These are phyloP conservation scores for Drosophila mayaguana DNA, from an alignment of 2,888 invertebrate species.

Conservation along the genomic window DNA sequence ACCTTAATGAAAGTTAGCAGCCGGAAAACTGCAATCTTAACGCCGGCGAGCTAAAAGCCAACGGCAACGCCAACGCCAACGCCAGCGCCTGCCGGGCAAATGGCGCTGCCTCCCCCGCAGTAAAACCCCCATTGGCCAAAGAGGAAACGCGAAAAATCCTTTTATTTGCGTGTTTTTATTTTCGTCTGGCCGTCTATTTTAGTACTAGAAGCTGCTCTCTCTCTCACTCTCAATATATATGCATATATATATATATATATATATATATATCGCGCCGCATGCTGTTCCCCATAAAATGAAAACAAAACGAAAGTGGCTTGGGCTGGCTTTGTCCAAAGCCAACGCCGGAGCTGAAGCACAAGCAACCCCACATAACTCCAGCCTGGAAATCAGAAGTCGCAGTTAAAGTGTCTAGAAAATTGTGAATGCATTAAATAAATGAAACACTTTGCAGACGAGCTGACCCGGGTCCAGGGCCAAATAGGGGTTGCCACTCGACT, in stretches of 20 bases:
- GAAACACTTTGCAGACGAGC: constrained; percentile 67
- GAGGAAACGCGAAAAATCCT: constrained; percentile 71
- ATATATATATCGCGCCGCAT: constrained; percentile 20
- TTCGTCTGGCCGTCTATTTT: constrained; percentile 63
- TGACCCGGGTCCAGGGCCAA: constrained; percentile 51
- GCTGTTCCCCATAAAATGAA: constrained; percentile 44
- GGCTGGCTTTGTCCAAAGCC: constrained; percentile 51
- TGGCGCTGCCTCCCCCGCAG: constrained; percentile 5
- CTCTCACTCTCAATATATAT: constrained; percentile 50
- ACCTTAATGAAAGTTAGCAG: constrained; percentile 70
- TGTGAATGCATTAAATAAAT: constrained; percentile 80
- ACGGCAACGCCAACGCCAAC: constrained; percentile 59
- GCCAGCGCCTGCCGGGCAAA: constrained; percentile 44
- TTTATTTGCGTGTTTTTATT: constrained; percentile 76
- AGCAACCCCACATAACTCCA: constrained; percentile 40
- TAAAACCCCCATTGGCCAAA: constrained; percentile 32
- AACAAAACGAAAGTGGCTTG: constrained; percentile 37
- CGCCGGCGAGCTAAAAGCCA: constrained; percentile 57
- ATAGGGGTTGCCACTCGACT: constrained; percentile 40
- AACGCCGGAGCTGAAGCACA: no score
- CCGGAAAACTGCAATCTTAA: constrained; percentile 73
- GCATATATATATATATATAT: constrained; percentile 1
- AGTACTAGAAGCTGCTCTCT: constrained; percentile 47
- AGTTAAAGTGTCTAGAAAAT: constrained; percentile 79
- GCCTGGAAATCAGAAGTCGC: constrained; percentile 74